phyloP scores from a whole-genome alignment of 2,797 vertebrate species.

The Coendou prehensilis region DNA sequence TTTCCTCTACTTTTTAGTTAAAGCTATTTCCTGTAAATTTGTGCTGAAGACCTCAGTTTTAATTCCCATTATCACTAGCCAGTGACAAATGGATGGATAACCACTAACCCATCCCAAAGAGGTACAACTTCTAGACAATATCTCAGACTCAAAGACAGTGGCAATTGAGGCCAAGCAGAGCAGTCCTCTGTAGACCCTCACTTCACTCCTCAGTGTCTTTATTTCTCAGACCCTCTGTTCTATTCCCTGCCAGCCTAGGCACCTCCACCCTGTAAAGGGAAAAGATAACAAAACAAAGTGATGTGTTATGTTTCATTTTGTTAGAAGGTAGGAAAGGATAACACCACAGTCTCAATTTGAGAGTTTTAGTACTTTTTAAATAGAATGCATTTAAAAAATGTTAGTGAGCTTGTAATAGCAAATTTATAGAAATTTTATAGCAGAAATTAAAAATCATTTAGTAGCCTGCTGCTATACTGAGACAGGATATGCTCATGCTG shows the following conservation, averaged over 20 bases:
- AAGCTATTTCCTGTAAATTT: not conserved
- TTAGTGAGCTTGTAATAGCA: too few species aligned
- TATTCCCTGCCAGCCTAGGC: not conserved
- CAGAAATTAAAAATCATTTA: too few species aligned
- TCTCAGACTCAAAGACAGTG: not conserved
- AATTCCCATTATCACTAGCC: not conserved
- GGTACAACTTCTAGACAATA: not conserved
- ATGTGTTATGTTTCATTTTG: conserved; percentile 15
- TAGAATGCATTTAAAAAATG: not conserved
- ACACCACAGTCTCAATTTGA: not conserved
- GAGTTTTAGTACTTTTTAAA: not conserved
- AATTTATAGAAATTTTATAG: too few species aligned
- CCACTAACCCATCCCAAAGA: not conserved
- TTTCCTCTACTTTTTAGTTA: not conserved
- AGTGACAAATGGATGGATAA: not conserved
- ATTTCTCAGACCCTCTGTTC: not conserved
- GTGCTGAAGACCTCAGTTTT: not conserved
- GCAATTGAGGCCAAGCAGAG: not conserved
- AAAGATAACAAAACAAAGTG: conserved; percentile 9
- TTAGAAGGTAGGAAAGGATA: conserved; percentile 5
- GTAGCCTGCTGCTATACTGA: too few species aligned
- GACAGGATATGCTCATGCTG: too few species aligned
- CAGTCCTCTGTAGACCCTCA: not conserved
- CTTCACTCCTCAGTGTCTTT: not conserved
- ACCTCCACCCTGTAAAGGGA: not conserved